These are phyloP conservation scores for Cecropterus lyciades DNA, from an alignment of 1,140 invertebrate genomes.

Conservation along the genomic window DNA sequence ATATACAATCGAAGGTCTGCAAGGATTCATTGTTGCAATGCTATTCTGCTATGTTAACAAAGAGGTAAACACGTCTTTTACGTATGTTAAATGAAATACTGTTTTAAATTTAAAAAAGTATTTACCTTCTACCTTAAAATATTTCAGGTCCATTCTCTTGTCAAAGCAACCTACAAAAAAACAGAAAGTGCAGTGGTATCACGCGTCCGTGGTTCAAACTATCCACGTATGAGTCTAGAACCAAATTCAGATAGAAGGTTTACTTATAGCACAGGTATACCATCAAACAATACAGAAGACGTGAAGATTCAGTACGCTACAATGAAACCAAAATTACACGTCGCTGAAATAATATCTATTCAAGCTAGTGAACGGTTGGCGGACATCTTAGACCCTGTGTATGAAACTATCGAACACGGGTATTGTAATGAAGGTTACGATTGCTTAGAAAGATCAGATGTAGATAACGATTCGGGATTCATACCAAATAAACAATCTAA, in stretches of 20 bases:
- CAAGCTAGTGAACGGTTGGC: conserved; percentile 71
- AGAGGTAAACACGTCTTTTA: conserved; percentile 75
- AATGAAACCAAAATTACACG: conserved; percentile 64
- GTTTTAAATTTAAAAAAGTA: neutral
- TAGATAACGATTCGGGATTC: conserved; percentile 53
- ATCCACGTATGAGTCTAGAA: conserved; percentile 52
- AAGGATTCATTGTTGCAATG: conserved; percentile 84
- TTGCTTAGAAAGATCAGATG: conserved; percentile 52
- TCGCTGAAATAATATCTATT: conserved; percentile 77
- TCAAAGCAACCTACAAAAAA: conserved; percentile 77
- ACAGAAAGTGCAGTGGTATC: conserved; percentile 72
- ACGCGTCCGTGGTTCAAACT: conserved; percentile 58
- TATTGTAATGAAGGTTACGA: conserved; percentile 62
- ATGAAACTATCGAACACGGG: conserved; percentile 69
- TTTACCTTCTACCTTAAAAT: neutral
- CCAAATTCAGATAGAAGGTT: conserved; percentile 57
- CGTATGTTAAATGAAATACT: too few species aligned
- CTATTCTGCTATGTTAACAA: conserved; percentile 86
- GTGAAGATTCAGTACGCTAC: conserved; percentile 56
- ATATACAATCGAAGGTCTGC: conserved; percentile 84
- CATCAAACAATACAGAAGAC: conserved; percentile 44
- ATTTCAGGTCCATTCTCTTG: conserved; percentile 69
- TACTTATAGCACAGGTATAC: conserved; percentile 67
- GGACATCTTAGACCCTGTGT: conserved; percentile 74
- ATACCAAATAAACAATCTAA: conserved; percentile 53